These are phyloP conservation scores for Peromyscus melanophrys DNA, from an alignment of 2,797 vertebrate species.

Conservation along the genomic window DNA sequence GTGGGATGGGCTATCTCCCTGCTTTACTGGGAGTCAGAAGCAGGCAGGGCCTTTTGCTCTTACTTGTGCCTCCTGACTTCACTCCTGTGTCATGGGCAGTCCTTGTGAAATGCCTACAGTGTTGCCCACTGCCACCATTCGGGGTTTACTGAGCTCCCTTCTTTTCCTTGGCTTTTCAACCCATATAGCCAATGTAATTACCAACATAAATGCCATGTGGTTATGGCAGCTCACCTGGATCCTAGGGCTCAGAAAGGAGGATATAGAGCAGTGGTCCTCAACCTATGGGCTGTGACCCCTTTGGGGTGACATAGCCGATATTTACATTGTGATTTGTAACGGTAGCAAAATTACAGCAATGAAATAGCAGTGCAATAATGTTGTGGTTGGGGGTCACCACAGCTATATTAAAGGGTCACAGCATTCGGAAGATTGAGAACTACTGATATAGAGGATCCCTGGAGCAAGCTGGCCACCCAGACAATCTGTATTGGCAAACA, in stretches of 20 bases:
- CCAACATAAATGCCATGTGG: not conserved
- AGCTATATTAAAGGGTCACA: not conserved
- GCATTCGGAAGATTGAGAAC: not conserved
- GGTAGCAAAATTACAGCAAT: not conserved
- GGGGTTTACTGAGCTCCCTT: not conserved
- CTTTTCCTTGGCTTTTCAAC: not conserved
- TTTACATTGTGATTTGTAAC: not conserved
- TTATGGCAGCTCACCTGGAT: not conserved
- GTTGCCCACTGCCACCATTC: not conserved
- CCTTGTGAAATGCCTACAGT: not conserved
- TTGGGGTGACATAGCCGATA: not conserved
- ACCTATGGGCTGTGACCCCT: not conserved
- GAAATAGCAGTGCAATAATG: not conserved
- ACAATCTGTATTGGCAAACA: not conserved
- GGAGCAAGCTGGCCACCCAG: not conserved
- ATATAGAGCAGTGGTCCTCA: not conserved
- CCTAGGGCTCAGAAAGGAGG: not conserved
- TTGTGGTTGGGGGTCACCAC: not conserved
- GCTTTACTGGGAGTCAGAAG: not conserved
- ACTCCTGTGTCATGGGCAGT: not conserved
- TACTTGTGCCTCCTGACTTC: not conserved
- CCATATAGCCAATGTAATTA: not conserved
- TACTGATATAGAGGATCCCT: not conserved
- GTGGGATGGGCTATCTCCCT: not conserved
- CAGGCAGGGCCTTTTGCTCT: not conserved